phyloP scores from a whole-genome alignment of 2,888 invertebrate genomes.

The Catocala fraxini region DNA sequence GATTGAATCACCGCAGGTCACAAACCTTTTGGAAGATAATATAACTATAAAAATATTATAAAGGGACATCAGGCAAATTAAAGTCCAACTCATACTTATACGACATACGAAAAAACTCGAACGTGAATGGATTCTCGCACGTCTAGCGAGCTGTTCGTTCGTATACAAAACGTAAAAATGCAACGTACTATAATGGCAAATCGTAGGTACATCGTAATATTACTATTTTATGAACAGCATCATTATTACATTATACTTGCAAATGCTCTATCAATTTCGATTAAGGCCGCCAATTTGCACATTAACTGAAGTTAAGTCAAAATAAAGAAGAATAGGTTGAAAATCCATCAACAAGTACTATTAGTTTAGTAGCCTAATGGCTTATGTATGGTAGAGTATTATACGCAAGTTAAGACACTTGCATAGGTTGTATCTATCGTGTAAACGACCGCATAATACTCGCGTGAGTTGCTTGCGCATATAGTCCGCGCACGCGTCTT shows the following conservation, averaged over 20 bases:
- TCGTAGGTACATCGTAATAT: slow-evolving; percentile 18
- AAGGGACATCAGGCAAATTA: slow-evolving; percentile 11
- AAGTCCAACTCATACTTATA: slow-evolving; percentile 12
- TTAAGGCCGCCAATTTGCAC: too few species aligned
- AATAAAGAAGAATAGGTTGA: too few species aligned
- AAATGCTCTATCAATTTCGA: too few species aligned
- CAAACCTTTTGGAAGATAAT: slow-evolving; percentile 11
- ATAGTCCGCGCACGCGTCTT: not conserved
- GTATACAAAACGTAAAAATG: slow-evolving; percentile 27
- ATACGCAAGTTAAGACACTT: too few species aligned
- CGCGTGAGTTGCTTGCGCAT: not conserved
- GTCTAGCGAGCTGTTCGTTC: slow-evolving; percentile 3
- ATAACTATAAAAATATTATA: slow-evolving; percentile 7
- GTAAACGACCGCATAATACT: not conserved
- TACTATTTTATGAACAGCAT: slow-evolving; percentile 24
- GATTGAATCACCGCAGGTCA: slow-evolving; percentile 17
- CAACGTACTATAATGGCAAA: slow-evolving; percentile 29
- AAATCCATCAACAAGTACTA: too few species aligned
- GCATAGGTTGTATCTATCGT: too few species aligned
- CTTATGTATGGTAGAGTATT: not conserved
- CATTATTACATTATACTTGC: slow-evolving; percentile 20
- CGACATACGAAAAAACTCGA: slow-evolving; percentile 4
- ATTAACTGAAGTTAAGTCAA: too few species aligned
- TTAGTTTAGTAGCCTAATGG: too few species aligned
- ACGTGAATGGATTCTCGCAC: slow-evolving; percentile 18